Base-by-base conservation (phyloP, 1,140 invertebrate species). In the Drosophila nikananu region DNA sequence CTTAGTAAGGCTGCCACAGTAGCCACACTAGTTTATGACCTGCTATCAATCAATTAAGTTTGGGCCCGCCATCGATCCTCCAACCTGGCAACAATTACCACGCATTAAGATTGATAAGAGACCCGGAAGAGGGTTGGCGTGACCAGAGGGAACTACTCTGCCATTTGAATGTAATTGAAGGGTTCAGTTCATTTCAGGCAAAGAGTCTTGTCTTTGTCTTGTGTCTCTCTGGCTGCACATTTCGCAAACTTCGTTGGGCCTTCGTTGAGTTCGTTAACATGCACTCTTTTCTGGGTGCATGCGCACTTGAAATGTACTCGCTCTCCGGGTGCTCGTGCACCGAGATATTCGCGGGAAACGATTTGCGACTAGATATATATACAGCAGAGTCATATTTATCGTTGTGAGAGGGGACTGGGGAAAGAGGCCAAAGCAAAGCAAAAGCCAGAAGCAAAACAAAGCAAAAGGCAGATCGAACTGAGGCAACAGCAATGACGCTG, bases 301-400 rank as follows among this genome's bases (percentile, higher is more conserved):
- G 84, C 77, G 84, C 81, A 89, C 84, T 67, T 17, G 61, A 68
- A 84, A 90, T 84, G 84, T 90, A 89, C 84, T 62, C 84, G 62
- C 19, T 65, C 46, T 68, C 37, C 15, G 54, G 48, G 84, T 89
- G 77, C 83, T 81, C 81, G 74, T 49, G 83, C 62, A 87, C 83
- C 62, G 52, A 84, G 77, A 67, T 83, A 65, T 81, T 65, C 81
- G 83, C 83, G 84, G 80, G 80, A 89, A 83, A 67, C 52, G 52
- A 64, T 80, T 81, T 62, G 75, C 52, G 7, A 35, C 30, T 49
- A 49, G 48, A 54, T 35, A 54, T 32, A 21, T 19, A 4, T 32
- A 52, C 19, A 1, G 51, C 19, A 35, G 17, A 66, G 35, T 61
- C 60, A 65, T 65, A 55, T 83, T 81, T 84, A 81, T 84, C 82